phyloP scores from a whole-genome alignment of 2,888 invertebrate genomes.

The Lasiommata megera region DNA sequence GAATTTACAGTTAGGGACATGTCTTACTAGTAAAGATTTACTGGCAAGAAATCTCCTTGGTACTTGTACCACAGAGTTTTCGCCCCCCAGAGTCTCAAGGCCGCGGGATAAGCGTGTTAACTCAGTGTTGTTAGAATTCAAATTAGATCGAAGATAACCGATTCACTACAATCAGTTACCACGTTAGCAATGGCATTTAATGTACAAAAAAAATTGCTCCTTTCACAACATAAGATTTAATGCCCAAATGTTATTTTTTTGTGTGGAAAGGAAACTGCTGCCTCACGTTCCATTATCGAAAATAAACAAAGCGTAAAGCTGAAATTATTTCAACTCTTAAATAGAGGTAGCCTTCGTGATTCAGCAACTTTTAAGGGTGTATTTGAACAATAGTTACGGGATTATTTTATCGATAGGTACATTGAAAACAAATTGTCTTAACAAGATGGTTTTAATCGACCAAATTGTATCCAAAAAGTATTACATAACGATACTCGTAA shows the following conservation, averaged over 20 bases:
- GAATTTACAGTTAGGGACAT: too few species aligned
- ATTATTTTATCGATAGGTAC: conserved; percentile 39
- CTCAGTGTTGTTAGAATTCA: too few species aligned
- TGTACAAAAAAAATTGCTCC: background rate
- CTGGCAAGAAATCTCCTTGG: too few species aligned
- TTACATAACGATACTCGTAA: too few species aligned
- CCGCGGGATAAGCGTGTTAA: too few species aligned
- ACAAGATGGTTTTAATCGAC: too few species aligned
- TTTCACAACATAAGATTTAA: conserved; percentile 7
- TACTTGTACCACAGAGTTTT: too few species aligned
- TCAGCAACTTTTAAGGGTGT: conserved; percentile 45
- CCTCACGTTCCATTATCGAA: conserved; percentile 66
- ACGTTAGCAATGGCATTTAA: background rate
- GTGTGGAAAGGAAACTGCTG: conserved; percentile 47
- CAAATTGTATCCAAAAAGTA: too few species aligned
- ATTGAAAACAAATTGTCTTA: conserved; percentile 18
- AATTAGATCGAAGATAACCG: too few species aligned
- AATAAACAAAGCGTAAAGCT: conserved; percentile 70
- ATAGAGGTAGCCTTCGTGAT: conserved; percentile 59
- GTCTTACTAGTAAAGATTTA: too few species aligned
- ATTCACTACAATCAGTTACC: background rate
- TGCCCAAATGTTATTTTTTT: conserved; percentile 37
- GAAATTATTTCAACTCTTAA: conserved; percentile 71
- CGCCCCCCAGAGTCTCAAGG: too few species aligned
- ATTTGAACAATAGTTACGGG: conserved; percentile 56